These are phyloP conservation scores for Pegoplata infirma DNA, from an alignment of 2,888 invertebrate genomes.

Conservation along the genomic window DNA sequence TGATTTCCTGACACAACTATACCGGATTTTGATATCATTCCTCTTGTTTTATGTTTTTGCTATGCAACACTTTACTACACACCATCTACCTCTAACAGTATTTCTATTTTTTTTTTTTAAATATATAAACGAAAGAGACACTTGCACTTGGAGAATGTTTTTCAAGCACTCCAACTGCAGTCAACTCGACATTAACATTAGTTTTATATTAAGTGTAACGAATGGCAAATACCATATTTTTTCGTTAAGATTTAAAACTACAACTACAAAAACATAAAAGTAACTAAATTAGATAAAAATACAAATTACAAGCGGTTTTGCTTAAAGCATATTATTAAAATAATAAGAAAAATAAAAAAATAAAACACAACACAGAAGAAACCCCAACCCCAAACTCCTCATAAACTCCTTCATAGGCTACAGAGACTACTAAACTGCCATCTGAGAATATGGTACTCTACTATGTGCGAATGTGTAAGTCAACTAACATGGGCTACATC, in stretches of 20 bases:
- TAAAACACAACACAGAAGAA: not conserved
- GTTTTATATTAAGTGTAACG: conserved; percentile 64
- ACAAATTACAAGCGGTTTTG: conserved; percentile 63
- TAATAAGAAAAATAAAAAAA: conserved; percentile 37
- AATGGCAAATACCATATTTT: conserved; percentile 64
- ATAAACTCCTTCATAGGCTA: conserved; percentile 47
- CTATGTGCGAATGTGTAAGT: conserved; percentile 4
- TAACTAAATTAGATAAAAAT: conserved; percentile 63
- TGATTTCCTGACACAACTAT: conserved; percentile 73
- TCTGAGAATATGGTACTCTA: not conserved
- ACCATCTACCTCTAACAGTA: not conserved
- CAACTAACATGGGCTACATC: conserved; percentile 31
- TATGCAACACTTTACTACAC: too few relatives aligned
- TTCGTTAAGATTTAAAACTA: conserved; percentile 68
- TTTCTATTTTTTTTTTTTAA: too few relatives aligned
- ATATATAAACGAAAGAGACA: conserved; percentile 37
- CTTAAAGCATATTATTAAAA: conserved; percentile 63
- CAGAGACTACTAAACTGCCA: conserved; percentile 45
- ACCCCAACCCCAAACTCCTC: conserved; percentile 27
- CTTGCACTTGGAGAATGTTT: conserved; percentile 54
- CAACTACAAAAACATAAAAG: conserved; percentile 28
- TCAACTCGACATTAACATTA: conserved; percentile 38
- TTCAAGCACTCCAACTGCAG: conserved; percentile 28
- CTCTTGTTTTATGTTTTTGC: too few relatives aligned
- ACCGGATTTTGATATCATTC: conserved; percentile 63